Percentiles rank a stretch among this genome's conserved stretches.
Evolutionary conservation across 2,113 vertebrate genomes (phyloP).

Genomic region (Oreocharis arfaki): DNA sequence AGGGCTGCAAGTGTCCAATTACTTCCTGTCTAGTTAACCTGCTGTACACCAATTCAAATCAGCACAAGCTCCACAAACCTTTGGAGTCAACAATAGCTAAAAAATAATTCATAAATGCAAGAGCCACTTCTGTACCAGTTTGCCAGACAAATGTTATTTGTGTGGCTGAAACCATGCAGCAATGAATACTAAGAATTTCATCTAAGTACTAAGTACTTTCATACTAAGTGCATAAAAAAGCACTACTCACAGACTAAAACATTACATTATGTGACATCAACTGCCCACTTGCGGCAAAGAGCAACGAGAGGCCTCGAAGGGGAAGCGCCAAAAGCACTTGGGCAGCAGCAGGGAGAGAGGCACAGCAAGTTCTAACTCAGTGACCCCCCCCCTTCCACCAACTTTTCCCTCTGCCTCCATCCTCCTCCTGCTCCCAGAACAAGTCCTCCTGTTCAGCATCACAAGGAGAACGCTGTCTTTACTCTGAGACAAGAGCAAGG

Average conservation of each 20-base stretch:
- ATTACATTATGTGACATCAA: neutral
- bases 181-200: neutral
- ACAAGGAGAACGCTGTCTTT: neutral
- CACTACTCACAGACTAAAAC: neutral
- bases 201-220: no score
- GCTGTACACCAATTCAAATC: neutral
- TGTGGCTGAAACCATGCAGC: neutral
- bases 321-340: neutral
- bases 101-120: neutral
- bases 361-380: neutral
- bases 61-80: neutral
- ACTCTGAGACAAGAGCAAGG: neutral
- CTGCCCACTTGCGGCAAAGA: neutral
- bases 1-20: neutral
- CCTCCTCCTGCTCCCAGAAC: neutral
- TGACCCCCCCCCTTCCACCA: neutral
- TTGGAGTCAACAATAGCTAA: neutral
- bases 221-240: no score
- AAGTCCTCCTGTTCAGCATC: neutral
- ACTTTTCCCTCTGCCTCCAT: neutral
- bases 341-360: neutral
- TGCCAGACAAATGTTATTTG: neutral
- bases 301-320: fast-evolving
- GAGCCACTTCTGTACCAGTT: neutral
- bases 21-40: neutral